Evolutionary conservation across 2,888 invertebrate species (phyloP).

Genomic region (Drosophila yooni): DNA sequence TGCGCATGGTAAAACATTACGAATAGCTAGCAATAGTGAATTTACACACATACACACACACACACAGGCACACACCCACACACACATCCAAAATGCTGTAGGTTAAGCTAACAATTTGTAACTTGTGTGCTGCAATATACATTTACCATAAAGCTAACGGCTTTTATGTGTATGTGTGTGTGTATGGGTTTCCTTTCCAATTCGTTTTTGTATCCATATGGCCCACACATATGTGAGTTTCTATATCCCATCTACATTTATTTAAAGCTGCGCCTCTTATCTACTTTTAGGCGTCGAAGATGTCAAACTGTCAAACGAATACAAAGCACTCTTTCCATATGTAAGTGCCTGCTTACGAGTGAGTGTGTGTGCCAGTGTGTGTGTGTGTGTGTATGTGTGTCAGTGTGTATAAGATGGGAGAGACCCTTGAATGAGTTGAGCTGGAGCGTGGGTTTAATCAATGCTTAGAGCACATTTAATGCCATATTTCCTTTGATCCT

Average conservation of each 20-base stretch:
- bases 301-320: constrained; percentile 42
- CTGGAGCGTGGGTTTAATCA: background rate
- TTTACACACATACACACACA: constrained; percentile 29
- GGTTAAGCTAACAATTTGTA: constrained; percentile 63
- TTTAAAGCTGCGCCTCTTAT: constrained; percentile 39
- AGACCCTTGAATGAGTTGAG: background rate
- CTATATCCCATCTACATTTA: constrained; percentile 39
- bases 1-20: constrained; percentile 47
- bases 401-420: background rate
- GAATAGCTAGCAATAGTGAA: constrained; percentile 54
- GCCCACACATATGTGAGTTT: constrained; percentile 19
- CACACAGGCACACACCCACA: constrained; percentile 13
- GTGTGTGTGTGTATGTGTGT: background rate
- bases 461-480: background rate
- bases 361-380: background rate
- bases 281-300: constrained; percentile 46
- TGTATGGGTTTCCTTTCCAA: constrained; percentile 41
- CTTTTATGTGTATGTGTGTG: constrained; percentile 30
- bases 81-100: background rate
- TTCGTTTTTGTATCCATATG: constrained; percentile 29
- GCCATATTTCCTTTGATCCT: background rate
- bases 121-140: constrained; percentile 61
- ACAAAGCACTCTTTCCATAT: constrained; percentile 12
- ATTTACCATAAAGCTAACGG: constrained; percentile 63
- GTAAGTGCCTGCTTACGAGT: background rate